Evolutionary conservation across 2,113 vertebrate genomes (phyloP).

Genomic region (Burhinus bistriatus): DNA sequence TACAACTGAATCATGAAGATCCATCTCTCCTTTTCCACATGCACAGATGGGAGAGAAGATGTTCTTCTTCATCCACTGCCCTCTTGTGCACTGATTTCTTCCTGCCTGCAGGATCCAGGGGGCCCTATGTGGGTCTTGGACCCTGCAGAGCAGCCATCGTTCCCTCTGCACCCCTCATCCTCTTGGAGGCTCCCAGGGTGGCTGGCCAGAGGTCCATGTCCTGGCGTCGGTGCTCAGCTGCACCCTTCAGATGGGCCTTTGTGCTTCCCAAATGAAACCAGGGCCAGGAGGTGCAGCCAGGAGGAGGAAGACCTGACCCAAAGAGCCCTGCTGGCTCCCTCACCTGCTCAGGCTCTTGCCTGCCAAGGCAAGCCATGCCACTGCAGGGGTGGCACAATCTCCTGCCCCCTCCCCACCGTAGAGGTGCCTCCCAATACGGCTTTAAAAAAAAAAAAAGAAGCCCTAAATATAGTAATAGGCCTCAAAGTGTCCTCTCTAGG

Average conservation of each 20-base stretch:
- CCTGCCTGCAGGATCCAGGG: background rate
- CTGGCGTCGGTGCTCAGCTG: background rate
- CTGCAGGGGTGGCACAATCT: background rate
- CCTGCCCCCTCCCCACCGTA: background rate
- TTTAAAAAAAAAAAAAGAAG: background rate
- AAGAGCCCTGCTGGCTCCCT: background rate
- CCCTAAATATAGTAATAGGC: background rate
- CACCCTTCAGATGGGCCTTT: background rate
- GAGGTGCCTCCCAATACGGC: background rate
- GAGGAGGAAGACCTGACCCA: background rate
- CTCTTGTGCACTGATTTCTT: background rate
- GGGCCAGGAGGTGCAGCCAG: background rate
- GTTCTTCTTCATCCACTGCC: background rate
- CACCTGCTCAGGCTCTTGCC: background rate
- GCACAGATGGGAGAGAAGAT: background rate
- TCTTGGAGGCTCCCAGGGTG: background rate
- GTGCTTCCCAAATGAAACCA: background rate
- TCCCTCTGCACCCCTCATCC: background rate
- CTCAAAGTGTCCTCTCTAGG: background rate
- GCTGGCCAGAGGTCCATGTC: background rate
- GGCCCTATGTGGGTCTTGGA: background rate
- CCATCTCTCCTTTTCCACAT: background rate
- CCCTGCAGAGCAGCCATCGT: background rate
- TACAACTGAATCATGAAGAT: background rate
- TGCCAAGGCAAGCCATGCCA: background rate